Evolutionary conservation across 2,888 invertebrate species (phyloP).

Genomic region (Drosophila yooni): DNA sequence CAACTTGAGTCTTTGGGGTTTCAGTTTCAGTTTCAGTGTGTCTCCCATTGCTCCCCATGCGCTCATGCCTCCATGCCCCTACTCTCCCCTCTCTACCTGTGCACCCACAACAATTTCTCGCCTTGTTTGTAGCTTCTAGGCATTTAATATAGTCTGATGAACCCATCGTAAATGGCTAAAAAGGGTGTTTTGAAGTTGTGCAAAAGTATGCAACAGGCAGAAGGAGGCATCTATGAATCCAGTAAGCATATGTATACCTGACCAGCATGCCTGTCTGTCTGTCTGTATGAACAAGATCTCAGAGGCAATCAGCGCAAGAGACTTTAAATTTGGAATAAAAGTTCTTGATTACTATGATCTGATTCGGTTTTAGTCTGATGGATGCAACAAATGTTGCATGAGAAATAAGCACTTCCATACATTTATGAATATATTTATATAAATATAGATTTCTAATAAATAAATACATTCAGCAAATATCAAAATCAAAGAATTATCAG

Average conservation of each 20-base stretch:
- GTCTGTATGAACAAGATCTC: not conserved
- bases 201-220: not conserved
- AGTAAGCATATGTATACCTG: not conserved
- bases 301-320: too few species aligned
- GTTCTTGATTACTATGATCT: not conserved
- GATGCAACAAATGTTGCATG: not conserved
- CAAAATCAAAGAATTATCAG: not conserved
- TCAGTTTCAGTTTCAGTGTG: slow-evolving; percentile 17
- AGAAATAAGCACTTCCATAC: not conserved
- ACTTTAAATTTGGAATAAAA: not conserved
- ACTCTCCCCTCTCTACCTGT: not conserved
- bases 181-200: not conserved
- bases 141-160: slow-evolving; percentile 34
- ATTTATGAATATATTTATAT: too few species aligned
- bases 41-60: not conserved
- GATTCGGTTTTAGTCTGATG: not conserved
- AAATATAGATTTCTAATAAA: too few species aligned
- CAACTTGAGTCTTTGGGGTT: slow-evolving; percentile 36
- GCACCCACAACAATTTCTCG: slow-evolving; percentile 42
- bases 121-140: slow-evolving; percentile 53
- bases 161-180: not conserved
- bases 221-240: not conserved
- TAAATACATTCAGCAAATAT: not conserved
- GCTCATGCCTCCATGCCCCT: not conserved
- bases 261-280: not conserved